Evolutionary conservation across 1,140 invertebrate genomes (phyloP).

Genomic region (Achatina immaculata): DNA sequence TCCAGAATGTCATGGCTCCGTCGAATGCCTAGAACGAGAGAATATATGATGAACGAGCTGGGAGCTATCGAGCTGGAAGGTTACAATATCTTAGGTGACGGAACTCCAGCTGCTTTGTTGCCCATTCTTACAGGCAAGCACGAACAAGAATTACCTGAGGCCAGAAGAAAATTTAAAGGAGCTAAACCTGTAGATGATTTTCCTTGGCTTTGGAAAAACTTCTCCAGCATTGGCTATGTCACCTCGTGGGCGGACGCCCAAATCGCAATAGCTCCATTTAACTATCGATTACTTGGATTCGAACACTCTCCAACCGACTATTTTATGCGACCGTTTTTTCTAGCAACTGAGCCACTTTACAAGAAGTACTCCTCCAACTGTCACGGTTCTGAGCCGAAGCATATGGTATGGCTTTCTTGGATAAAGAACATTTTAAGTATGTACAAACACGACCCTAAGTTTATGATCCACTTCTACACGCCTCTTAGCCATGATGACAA

Average conservation of each 20-base stretch:
- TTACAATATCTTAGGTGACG: conserved; percentile 94
- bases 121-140: conserved; percentile 89
- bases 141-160: conserved; percentile 77
- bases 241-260: conserved; percentile 84
- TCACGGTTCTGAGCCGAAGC: conserved; percentile 82
- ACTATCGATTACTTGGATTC: conserved; percentile 91
- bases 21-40: conserved; percentile 85
- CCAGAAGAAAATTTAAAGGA: conserved; percentile 81
- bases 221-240: conserved; percentile 76
- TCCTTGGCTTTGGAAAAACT: conserved; percentile 75
- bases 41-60: conserved; percentile 81
- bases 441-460: conserved; percentile 81
- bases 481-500: conserved; percentile 85
- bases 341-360: conserved; percentile 77
- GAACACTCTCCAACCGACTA: conserved; percentile 87
- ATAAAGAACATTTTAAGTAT: conserved; percentile 76
- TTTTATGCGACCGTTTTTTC: conserved; percentile 87
- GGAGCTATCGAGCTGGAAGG: conserved; percentile 81
- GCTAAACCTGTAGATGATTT: conserved; percentile 82
- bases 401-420: conserved; percentile 81
- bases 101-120: conserved; percentile 92
- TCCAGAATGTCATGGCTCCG: conserved; percentile 88
- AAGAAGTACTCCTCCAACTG: conserved; percentile 73
- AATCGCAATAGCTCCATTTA: conserved; percentile 87
- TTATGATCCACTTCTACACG: conserved; percentile 87